A percentile compares a stretch with the other conserved stretches of the same genome.
phyloP scores from a whole-genome alignment of 1,140 invertebrate genomes.

The Anastrepha ludens region DNA sequence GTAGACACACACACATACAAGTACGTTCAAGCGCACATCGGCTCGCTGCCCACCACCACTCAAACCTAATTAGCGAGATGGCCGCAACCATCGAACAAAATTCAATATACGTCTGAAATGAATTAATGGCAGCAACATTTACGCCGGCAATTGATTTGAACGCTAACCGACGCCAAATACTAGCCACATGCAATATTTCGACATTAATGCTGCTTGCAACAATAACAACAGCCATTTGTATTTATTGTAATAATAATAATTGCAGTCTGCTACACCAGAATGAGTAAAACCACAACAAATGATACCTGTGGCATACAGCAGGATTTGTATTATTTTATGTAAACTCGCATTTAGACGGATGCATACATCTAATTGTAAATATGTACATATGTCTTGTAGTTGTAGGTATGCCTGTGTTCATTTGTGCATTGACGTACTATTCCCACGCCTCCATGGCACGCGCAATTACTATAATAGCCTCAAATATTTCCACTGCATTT shows the following conservation, averaged over 20 bases:
- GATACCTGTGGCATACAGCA: not conserved
- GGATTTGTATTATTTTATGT: too few relatives aligned
- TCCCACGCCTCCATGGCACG: constrained; percentile 33
- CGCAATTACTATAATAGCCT: constrained; percentile 37
- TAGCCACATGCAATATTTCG: constrained; percentile 23
- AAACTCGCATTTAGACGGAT: too few relatives aligned
- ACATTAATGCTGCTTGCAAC: not conserved
- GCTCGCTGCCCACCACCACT: not conserved
- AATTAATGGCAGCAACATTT: constrained; percentile 16
- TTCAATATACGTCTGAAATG: not conserved
- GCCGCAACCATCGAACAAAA: not conserved
- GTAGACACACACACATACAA: too few relatives aligned
- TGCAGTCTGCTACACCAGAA: not conserved
- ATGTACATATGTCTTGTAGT: not conserved
- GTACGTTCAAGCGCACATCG: not conserved
- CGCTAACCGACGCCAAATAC: not conserved
- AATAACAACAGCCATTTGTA: not conserved
- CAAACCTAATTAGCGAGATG: constrained; percentile 18
- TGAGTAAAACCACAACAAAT: not conserved
- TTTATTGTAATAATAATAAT: constrained; percentile 28
- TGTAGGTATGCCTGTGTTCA: not conserved
- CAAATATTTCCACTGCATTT: constrained; percentile 38
- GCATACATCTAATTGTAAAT: too few relatives aligned
- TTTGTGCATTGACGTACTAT: not conserved
- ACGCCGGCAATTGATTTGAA: not conserved